Conservation (phyloP, 2,113 vertebrate species). For the Beaufortia kweichowensis region DNA sequence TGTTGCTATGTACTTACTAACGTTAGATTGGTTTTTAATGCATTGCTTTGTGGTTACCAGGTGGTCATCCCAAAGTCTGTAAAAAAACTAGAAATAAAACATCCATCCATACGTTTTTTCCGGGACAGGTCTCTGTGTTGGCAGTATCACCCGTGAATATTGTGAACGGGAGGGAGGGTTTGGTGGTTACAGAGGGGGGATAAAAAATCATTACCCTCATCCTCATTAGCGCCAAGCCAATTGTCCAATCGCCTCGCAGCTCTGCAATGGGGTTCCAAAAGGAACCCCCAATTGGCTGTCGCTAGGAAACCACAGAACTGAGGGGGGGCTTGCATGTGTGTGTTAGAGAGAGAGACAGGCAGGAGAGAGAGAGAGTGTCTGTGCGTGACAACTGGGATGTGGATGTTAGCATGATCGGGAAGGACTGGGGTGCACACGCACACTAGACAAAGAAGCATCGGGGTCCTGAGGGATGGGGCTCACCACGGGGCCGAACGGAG, state of each 20-base stretch:
- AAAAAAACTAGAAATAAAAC: neutral
- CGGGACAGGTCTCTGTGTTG: slow-evolving; percentile 25
- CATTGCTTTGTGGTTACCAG: neutral
- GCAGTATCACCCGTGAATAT: slow-evolving; percentile 39
- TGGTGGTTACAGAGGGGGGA: slow-evolving; percentile 50
- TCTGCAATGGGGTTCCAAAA: slow-evolving; percentile 66
- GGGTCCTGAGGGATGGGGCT: slow-evolving; percentile 78
- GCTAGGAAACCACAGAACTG: slow-evolving; percentile 80
- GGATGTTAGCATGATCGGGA: slow-evolving; percentile 45
- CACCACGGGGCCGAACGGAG: slow-evolving; percentile 72
- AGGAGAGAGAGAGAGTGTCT: slow-evolving; percentile 31
- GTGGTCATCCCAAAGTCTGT: too few species aligned
- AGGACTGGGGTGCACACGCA: slow-evolving; percentile 48
- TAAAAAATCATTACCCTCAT: slow-evolving; percentile 73
- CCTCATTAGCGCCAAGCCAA: slow-evolving; percentile 73
- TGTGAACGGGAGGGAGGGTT: slow-evolving; percentile 58
- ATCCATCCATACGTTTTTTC: neutral
- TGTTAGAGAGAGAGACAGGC: slow-evolving; percentile 62
- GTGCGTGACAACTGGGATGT: slow-evolving; percentile 44
- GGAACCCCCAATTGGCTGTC: slow-evolving; percentile 73
- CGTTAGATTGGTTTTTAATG: too few species aligned
- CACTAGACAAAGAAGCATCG: slow-evolving; percentile 75
- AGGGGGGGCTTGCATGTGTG: slow-evolving; percentile 68
- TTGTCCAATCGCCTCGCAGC: slow-evolving; percentile 67
- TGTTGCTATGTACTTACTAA: too few species aligned